Percentiles rank a stretch among this genome's conserved stretches.
Conservation (phyloP, 2,797 vertebrate genomes). For the Anabas testudineus region DNA sequence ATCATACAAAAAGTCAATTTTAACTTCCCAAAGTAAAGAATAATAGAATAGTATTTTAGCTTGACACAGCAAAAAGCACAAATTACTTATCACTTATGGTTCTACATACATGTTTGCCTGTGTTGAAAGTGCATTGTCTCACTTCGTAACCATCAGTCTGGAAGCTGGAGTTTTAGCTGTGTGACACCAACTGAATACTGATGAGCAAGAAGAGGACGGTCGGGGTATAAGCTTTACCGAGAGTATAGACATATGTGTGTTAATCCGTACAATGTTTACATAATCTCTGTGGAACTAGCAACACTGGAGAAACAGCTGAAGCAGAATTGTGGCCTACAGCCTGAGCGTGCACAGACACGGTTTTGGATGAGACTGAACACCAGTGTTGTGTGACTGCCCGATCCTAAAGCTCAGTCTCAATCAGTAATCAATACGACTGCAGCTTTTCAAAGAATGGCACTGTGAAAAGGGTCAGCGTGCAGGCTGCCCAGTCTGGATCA, state of each 20-base stretch:
- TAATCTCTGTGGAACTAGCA: conserved; percentile 26
- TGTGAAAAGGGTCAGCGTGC: conserved; percentile 42
- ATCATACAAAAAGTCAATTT: too few species aligned
- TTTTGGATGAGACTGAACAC: neutral
- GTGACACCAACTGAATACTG: conserved; percentile 62
- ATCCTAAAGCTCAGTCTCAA: conserved; percentile 31
- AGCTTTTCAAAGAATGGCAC: conserved; percentile 36
- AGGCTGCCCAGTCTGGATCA: conserved; percentile 39
- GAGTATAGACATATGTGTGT: neutral
- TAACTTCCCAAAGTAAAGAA: too few species aligned
- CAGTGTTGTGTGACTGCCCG: conserved; percentile 2
- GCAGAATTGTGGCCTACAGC: conserved; percentile 23
- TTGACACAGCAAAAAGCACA: too few species aligned
- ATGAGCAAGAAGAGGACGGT: conserved; percentile 43
- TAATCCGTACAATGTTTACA: conserved; percentile 21
- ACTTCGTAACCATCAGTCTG: too few species aligned
- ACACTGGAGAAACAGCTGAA: conserved; percentile 3
- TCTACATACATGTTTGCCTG: too few species aligned
- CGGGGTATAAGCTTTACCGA: conserved; percentile 15
- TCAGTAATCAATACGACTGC: conserved; percentile 56
- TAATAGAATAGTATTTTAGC: too few species aligned
- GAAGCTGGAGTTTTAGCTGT: conserved; percentile 7
- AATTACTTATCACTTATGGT: too few species aligned
- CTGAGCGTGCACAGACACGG: neutral
- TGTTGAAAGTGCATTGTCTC: too few species aligned